Percentiles rank a stretch among this genome's conserved stretches.
phyloP scores from a whole-genome alignment of 2,113 vertebrate species.

The Laticauda colubrina region DNA sequence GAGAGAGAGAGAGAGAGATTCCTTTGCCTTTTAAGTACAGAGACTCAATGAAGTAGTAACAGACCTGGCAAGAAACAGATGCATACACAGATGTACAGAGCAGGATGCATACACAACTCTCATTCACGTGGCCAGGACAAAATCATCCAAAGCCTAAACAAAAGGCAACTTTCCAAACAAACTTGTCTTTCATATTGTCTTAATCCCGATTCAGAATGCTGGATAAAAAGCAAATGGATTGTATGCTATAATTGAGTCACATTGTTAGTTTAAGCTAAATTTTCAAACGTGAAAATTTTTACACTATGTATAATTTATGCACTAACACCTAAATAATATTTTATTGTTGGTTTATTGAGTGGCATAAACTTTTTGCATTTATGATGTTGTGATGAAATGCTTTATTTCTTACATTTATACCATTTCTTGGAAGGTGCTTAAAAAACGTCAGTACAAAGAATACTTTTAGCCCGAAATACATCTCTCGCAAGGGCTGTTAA shows the following conservation, averaged over 20 bases:
- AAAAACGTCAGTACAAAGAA: background rate
- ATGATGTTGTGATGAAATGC: background rate
- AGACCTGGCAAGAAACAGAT: too few relatives aligned
- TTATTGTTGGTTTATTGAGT: background rate
- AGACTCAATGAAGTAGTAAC: too few relatives aligned
- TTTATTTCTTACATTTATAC: background rate
- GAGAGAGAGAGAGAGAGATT: too few relatives aligned
- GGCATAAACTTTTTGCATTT: background rate
- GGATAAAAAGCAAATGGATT: background rate
- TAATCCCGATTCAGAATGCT: background rate
- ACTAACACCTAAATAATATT: background rate
- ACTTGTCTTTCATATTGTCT: background rate
- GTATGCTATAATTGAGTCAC: background rate
- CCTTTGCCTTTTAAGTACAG: too few relatives aligned
- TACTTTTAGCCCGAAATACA: background rate
- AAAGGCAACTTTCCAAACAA: background rate
- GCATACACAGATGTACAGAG: background rate
- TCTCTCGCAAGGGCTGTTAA: background rate
- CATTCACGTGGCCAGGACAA: background rate
- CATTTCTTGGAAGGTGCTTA: background rate
- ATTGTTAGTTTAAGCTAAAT: background rate
- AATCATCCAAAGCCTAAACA: background rate
- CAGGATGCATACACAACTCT: background rate
- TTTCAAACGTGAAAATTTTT: background rate
- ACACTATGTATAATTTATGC: background rate